Conservation (phyloP, 1,140 invertebrate genomes). For the Polyergus mexicanus region DNA sequence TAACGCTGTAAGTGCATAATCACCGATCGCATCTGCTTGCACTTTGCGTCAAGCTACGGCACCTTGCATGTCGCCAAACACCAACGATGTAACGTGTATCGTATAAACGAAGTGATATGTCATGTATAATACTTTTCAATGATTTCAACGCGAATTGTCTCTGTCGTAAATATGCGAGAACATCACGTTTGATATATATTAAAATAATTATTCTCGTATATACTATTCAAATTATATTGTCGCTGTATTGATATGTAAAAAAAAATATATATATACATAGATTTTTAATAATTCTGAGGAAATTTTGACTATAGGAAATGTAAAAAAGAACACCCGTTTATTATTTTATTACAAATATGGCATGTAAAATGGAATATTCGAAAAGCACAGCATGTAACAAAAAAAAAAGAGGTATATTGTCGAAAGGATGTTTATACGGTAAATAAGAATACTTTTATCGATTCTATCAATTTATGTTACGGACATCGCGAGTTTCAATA, state of each 20-base stretch:
- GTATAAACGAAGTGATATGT: constrained; percentile 42
- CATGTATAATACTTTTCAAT: constrained; percentile 25
- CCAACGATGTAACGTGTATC: constrained; percentile 63
- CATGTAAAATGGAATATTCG: neutral
- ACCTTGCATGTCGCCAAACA: constrained; percentile 78
- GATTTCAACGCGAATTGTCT: constrained; percentile 40
- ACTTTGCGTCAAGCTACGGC: constrained; percentile 84
- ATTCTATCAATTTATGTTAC: constrained; percentile 70
- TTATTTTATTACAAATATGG: neutral
- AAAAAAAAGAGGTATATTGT: constrained; percentile 79
- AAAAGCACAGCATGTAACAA: constrained; percentile 56
- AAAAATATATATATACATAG: neutral
- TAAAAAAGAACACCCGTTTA: neutral
- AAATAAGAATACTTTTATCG: constrained; percentile 84
- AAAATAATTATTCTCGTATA: constrained; percentile 11
- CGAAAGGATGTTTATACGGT: constrained; percentile 84
- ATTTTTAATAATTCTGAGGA: neutral
- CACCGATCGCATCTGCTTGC: constrained; percentile 86
- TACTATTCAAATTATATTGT: neutral
- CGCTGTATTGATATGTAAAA: neutral
- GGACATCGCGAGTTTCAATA: constrained; percentile 74
- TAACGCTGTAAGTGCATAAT: constrained; percentile 87
- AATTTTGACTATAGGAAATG: neutral
- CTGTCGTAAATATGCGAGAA: constrained; percentile 1
- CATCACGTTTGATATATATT: neutral